phyloP scores from a whole-genome alignment of 2,797 vertebrate species.

The Propithecus perrieri region DNA sequence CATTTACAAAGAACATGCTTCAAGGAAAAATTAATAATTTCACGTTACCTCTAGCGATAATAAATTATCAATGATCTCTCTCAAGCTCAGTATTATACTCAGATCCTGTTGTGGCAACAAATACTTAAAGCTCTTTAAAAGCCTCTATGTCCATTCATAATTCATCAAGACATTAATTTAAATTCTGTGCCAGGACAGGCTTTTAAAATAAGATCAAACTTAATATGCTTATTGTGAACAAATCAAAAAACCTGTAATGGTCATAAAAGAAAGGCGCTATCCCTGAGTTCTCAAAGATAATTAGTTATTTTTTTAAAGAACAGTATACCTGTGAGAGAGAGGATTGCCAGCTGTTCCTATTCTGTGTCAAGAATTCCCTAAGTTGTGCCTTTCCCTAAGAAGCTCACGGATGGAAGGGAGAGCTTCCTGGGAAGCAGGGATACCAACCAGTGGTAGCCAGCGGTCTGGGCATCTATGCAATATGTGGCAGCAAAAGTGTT shows the following conservation, averaged over 20 bases:
- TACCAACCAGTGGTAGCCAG: no score
- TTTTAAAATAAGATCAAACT: conserved; percentile 50
- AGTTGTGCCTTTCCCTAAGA: background rate
- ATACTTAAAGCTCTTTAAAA: conserved; percentile 30
- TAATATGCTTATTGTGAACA: background rate
- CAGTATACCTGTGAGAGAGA: background rate
- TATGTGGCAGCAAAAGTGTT: background rate
- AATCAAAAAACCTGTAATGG: background rate
- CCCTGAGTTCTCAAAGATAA: background rate
- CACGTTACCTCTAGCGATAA: conserved; percentile 42
- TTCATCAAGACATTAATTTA: conserved; percentile 25
- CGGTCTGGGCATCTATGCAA: background rate
- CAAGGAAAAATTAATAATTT: conserved; percentile 63
- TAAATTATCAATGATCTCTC: conserved; percentile 66
- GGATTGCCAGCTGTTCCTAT: background rate
- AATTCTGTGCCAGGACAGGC: background rate
- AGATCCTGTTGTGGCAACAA: conserved; percentile 41
- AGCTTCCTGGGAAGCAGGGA: background rate
- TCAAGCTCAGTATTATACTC: conserved; percentile 18
- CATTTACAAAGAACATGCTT: conserved; percentile 45
- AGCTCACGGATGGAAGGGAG: background rate
- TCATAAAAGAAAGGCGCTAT: background rate
- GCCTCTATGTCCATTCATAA: background rate
- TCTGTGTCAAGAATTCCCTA: background rate
- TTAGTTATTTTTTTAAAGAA: background rate